A percentile compares a stretch with the other conserved stretches of the same genome.
Conservation (phyloP, 1,140 invertebrate genomes). For the Aethina tumida region DNA sequence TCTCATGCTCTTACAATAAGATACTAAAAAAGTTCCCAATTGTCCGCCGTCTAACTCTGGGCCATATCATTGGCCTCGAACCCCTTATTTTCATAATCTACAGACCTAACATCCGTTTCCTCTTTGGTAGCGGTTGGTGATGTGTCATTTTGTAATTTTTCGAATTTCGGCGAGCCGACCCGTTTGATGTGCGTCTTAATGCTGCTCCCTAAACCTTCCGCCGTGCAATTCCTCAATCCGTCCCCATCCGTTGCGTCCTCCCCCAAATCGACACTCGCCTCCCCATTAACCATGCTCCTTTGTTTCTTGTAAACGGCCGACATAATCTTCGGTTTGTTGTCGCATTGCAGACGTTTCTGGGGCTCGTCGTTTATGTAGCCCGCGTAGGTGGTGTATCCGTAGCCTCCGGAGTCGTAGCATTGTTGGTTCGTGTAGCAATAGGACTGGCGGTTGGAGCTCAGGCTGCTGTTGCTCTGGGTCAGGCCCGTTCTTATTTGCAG, state of each 20-base stretch:
- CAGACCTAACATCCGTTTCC: slow-evolving; percentile 20
- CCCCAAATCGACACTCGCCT: slow-evolving; percentile 13
- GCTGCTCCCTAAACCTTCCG: background rate
- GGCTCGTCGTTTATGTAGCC: slow-evolving; percentile 42
- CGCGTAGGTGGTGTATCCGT: slow-evolving; percentile 53
- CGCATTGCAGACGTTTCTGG: slow-evolving; percentile 37
- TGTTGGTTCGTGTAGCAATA: slow-evolving; percentile 68
- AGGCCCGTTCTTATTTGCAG: slow-evolving; percentile 49
- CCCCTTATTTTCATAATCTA: slow-evolving; percentile 18
- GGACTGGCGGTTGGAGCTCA: slow-evolving; percentile 56
- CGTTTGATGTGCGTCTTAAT: too few species aligned
- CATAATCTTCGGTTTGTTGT: slow-evolving; percentile 54
- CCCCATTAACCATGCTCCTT: slow-evolving; percentile 13
- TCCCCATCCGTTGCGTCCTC: slow-evolving; percentile 9
- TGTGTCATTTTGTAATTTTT: slow-evolving; percentile 5
- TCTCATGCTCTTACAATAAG: too few species aligned
- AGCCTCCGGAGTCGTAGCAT: slow-evolving; percentile 61
- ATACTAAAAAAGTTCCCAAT: too few species aligned
- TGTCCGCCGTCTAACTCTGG: slow-evolving; percentile 12
- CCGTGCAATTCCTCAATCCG: slow-evolving; percentile 6
- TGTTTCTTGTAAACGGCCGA: slow-evolving; percentile 51
- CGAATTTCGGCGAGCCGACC: too few species aligned
- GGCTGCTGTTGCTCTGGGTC: slow-evolving; percentile 64
- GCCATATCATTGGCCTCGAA: slow-evolving; percentile 12
- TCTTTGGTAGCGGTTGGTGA: slow-evolving; percentile 3